Evolutionary conservation across 2,888 invertebrate species (phyloP), one percentile per base, ranked within the genome.

Genomic region (Microctonus brassicae): DNA sequence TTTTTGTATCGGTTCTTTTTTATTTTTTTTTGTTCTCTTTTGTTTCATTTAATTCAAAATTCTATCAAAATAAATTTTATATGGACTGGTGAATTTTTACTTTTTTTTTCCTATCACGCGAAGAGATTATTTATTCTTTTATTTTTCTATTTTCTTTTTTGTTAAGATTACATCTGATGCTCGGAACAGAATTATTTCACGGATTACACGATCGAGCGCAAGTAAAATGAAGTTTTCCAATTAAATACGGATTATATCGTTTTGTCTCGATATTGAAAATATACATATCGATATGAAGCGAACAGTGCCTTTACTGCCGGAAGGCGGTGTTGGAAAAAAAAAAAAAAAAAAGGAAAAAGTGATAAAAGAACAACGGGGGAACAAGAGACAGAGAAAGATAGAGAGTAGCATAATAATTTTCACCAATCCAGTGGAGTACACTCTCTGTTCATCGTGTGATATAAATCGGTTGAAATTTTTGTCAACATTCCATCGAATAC

Each of bases 161-260:
- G 60, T 60, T 57, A 61, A 64, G 39, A 34, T 70, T 60, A 64
- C 63, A 57, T 62, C 29, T 47, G 47, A 33, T 52, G n/a, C 39
- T n/a, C 61, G 24, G 33, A 55, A 53, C 61, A n/a, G 66, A 71
- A 53, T 53, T 55, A 71, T 71, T 66, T 22, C 36, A 34, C 36
- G 58, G 65, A 70, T 65, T 70, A 70, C 24, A 34, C 65, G 29
- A 52, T 75, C 76, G 74, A 78, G 71, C 9, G 33, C 58, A 58
- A 58, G 33, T 24, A 75, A 75, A 75, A 78, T 73, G 81, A 85
- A 85, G 85, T 86, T 86, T 86, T 86, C 86, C 86, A 86, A 86
- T 86, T 86, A 86, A 86, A 86, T 80, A 81, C 82, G 86, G 86
- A 86, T 86, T 86, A 86, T 84, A 81, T 84, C 74, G 84, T 85